These are phyloP conservation scores for Erinaceus europaeus DNA, from an alignment of 2,113 vertebrate species.

Conservation along the genomic window DNA sequence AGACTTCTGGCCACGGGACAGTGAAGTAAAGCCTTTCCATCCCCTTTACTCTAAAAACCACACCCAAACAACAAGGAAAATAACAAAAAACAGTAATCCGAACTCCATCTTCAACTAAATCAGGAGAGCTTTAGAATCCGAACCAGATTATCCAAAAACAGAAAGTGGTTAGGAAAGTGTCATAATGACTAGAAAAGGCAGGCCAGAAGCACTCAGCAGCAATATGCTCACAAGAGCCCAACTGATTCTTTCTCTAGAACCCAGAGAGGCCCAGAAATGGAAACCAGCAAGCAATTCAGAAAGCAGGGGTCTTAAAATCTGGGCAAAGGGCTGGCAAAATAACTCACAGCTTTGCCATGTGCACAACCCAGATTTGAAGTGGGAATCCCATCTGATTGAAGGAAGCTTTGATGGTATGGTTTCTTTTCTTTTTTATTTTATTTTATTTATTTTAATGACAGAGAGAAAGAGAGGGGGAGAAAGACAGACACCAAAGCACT, in stretches of 20 bases:
- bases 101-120: constrained; percentile 16
- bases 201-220: neutral
- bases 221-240: neutral
- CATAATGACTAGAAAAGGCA: neutral
- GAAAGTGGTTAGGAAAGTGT: neutral
- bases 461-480: no score
- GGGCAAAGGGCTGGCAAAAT: no score
- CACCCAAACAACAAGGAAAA: neutral
- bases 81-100: constrained; percentile 18
- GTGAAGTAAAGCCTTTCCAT: neutral
- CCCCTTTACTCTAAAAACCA: constrained; percentile 7
- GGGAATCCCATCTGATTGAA: no score
- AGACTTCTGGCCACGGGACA: neutral
- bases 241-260: neutral
- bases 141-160: neutral
- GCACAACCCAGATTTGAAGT: no score
- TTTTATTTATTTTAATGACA: no score
- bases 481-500: no score
- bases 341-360: no score
- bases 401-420: no score
- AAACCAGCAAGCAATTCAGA: neutral
- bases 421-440: no score
- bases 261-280: neutral
- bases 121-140: neutral
- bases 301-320: neutral